Base-by-base conservation (phyloP, 2,888 invertebrate species). In the Emmelina monodactyla region DNA sequence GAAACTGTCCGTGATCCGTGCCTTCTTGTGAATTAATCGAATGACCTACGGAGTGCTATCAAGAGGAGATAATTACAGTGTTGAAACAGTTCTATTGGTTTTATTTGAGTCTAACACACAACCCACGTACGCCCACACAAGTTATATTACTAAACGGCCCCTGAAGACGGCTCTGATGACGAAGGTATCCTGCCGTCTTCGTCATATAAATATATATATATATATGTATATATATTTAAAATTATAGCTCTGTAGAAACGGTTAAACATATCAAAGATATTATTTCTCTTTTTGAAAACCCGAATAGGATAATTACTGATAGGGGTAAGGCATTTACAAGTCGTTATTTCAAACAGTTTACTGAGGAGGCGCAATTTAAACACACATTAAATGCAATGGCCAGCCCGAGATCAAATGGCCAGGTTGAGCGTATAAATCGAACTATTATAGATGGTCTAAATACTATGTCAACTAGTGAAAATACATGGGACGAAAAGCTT, bases 341-440 rank as follows among this genome's bases (percentile, higher is more conserved):
- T 22, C 2, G 37, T 2, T 39, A 37, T 16, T 42, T 42, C 28
- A 39, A 42, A 15, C 11, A 35, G 10, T 39, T 39, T 30, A 7
- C 29, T 2, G 16, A 32, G 16, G 34, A 43, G 29, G 15, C 1
- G 1, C 37, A 39, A 5, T 35, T 43, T 14, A 37, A 37, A 22
- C 40, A 43, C 29, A 9, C 38, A 2, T 11, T 28, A n/a, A 42
- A 45, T 22, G 45, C 40, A 2, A 41, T 45, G 14, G 39, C 45
- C 2, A 34, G 37, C 9, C 43, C 45, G 2, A 14, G 42, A 0
- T 38, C 41, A 3, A 45, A 45, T 16, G 37, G 42, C 1, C 42
- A 42, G 16, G 42, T 45, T 1, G 43, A 43, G 19, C 29, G 37
- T 3, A 38, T 42, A 6, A 41, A 45, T 19, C 33, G 46, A 1